Evolutionary conservation across 2,113 vertebrate genomes (phyloP).

Genomic region (Manacus vitellinus): DNA sequence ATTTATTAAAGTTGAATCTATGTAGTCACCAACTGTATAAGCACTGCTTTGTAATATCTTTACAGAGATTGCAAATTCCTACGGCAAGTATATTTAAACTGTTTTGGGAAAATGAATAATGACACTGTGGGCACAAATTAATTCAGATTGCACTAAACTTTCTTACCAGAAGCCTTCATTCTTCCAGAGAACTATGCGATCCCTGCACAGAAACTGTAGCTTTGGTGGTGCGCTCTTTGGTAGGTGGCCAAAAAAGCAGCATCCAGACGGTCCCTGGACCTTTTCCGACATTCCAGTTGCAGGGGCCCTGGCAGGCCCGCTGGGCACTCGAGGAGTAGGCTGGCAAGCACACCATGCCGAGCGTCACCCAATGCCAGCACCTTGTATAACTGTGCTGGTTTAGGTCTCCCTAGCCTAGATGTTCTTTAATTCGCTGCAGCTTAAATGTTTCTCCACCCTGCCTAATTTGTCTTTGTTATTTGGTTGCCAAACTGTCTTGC

Average conservation of each 20-base stretch:
- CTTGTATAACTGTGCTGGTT: not conserved
- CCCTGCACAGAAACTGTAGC: not conserved
- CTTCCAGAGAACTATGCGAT: not conserved
- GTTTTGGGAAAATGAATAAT: constrained; percentile 27
- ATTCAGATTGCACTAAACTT: constrained; percentile 53
- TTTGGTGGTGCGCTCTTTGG: not conserved
- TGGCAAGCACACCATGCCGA: not conserved
- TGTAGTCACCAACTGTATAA: not conserved
- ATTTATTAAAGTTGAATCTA: not conserved
- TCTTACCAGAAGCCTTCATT: constrained; percentile 56
- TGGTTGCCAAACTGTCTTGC: constrained; percentile 49
- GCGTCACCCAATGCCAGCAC: not conserved
- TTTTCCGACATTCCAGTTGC: constrained; percentile 44
- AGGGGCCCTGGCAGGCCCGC: not conserved
- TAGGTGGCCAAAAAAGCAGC: not conserved
- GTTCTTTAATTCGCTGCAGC: not conserved
- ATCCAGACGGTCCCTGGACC: not conserved
- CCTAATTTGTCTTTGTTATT: constrained; percentile 26
- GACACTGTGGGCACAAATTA: constrained; percentile 54
- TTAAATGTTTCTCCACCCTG: not conserved
- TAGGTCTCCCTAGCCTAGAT: not conserved
- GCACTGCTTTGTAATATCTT: not conserved
- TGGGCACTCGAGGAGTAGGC: constrained; percentile 50
- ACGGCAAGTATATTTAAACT: not conserved
- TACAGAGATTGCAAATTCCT: not conserved